Conservation (phyloP, 1,140 invertebrate genomes). For the Drosophila setifemur region DNA sequence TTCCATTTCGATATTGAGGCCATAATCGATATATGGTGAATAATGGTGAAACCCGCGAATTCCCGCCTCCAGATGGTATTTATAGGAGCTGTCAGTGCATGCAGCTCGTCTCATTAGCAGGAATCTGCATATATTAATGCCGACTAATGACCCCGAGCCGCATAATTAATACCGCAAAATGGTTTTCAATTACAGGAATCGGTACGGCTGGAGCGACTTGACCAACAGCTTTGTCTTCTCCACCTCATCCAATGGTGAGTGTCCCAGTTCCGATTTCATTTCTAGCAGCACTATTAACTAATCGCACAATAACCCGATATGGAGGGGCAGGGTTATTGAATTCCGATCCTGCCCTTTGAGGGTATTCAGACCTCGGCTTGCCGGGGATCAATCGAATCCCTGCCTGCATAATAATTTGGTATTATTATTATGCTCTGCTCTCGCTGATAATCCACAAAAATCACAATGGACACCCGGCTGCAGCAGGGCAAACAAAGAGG, state of each 20-base stretch:
- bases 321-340: no score
- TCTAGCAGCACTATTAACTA: no score
- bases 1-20: no score
- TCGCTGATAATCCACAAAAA: constrained; percentile 69
- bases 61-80: constrained; percentile 29
- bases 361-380: constrained; percentile 9
- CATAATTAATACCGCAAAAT: constrained; percentile 49
- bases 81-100: constrained; percentile 9
- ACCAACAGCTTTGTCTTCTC: constrained; percentile 85
- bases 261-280: constrained; percentile 17
- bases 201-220: constrained; percentile 86
- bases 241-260: constrained; percentile 83
- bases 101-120: constrained; percentile 38
- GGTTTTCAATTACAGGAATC: constrained; percentile 82
- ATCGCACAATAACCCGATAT: no score
- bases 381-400: not conserved
- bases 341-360: not conserved
- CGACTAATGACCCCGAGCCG: constrained; percentile 30
- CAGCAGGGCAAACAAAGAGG: constrained; percentile 18
- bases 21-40: no score
- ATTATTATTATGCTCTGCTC: constrained; percentile 70
- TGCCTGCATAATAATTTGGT: constrained; percentile 77
- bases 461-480: constrained; percentile 56
- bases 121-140: constrained; percentile 63
- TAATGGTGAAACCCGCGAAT: no score